These are phyloP conservation scores for Suillia variegata DNA, from an alignment of 2,888 invertebrate genomes.

Conservation along the genomic window DNA sequence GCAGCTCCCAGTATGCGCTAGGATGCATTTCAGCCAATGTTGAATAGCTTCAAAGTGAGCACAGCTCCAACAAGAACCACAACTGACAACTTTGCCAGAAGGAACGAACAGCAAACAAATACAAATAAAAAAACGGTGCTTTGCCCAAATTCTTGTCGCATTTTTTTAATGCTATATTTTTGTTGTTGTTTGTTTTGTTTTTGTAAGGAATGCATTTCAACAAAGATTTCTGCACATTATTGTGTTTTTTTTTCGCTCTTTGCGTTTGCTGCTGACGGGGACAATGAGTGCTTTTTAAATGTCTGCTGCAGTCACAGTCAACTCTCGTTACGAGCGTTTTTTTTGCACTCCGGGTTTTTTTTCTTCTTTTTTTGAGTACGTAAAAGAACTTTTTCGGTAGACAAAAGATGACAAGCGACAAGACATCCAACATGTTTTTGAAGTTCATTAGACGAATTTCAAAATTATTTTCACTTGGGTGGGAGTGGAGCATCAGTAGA, in stretches of 20 bases:
- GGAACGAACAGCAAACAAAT: constrained; percentile 1
- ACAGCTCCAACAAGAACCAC: too few species aligned
- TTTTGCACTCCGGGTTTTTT: constrained; percentile 18
- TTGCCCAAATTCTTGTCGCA: too few species aligned
- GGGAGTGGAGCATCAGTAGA: too few species aligned
- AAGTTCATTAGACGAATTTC: constrained; percentile 58
- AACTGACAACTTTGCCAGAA: constrained; percentile 10
- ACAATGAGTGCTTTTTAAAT: constrained; percentile 50
- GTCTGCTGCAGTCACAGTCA: constrained; percentile 42
- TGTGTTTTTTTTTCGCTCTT: constrained; percentile 33
- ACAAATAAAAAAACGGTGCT: too few species aligned
- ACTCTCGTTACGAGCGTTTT: constrained; percentile 1
- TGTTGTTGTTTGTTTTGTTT: background rate
- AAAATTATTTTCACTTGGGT: constrained; percentile 48
- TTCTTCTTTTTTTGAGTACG: too few species aligned
- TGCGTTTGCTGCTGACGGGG: constrained; percentile 34
- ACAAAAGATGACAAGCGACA: constrained; percentile 56
- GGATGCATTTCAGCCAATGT: constrained; percentile 6
- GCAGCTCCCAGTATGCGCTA: constrained; percentile 1
- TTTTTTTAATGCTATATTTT: too few species aligned
- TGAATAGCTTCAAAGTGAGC: background rate
- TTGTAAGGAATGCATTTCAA: constrained; percentile 13
- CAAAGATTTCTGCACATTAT: constrained; percentile 13
- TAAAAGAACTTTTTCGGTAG: too few species aligned
- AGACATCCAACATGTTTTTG: constrained; percentile 51